These are phyloP conservation scores for Asarcornis scutulata DNA, from an alignment of 2,113 vertebrate genomes.

Conservation along the genomic window DNA sequence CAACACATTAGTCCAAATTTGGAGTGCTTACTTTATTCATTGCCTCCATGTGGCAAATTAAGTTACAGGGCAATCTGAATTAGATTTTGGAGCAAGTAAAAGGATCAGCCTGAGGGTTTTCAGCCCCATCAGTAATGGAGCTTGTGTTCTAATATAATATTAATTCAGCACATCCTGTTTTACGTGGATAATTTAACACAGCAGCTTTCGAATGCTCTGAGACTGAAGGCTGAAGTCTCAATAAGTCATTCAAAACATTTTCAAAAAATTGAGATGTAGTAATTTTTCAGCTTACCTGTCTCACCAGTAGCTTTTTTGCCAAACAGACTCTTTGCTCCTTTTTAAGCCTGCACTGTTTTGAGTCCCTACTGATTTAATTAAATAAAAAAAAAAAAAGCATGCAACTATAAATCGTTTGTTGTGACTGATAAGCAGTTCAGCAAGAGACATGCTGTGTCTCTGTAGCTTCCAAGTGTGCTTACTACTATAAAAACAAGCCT, in stretches of 20 bases:
- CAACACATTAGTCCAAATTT: background rate
- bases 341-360: background rate
- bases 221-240: background rate
- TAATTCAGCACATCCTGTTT: conserved; percentile 43
- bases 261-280: background rate
- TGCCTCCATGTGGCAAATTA: background rate
- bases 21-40: background rate
- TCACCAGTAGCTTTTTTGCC: background rate
- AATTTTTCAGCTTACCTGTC: background rate
- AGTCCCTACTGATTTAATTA: background rate
- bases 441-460: background rate
- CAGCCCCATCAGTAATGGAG: background rate
- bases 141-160: conserved; percentile 21
- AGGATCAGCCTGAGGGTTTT: background rate
- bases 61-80: background rate
- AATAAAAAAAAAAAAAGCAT: background rate
- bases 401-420: conserved; percentile 9
- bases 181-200: conserved; percentile 5
- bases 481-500: background rate
- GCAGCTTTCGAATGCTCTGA: background rate
- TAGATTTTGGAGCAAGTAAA: background rate
- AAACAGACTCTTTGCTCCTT: background rate
- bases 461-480: background rate
- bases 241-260: background rate
- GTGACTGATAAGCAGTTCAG: conserved; percentile 17